A percentile compares a stretch with the other conserved stretches of the same genome.
Conservation (phyloP, 2,888 invertebrate genomes). For the Eubasilissa splendida region DNA sequence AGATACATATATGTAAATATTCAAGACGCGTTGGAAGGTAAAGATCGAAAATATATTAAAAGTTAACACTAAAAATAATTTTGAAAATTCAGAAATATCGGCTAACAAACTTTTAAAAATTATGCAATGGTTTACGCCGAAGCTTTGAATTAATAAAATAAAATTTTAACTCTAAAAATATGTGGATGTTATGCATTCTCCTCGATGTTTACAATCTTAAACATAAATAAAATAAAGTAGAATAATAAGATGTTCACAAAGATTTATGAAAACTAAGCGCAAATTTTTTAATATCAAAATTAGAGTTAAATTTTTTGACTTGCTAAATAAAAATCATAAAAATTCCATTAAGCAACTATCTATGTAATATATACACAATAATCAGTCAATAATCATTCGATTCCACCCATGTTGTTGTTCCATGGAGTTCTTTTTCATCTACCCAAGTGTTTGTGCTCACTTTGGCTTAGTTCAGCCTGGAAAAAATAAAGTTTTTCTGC, state of each 20-base stretch:
- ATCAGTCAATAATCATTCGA: too few relatives aligned
- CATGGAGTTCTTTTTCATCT: too few relatives aligned
- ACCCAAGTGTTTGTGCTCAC: too few relatives aligned
- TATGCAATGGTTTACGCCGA: conserved; percentile 34
- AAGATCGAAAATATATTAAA: not conserved
- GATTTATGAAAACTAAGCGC: not conserved
- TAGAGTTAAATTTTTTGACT: too few relatives aligned
- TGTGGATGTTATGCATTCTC: conserved; percentile 33
- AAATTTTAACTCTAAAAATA: conserved; percentile 9
- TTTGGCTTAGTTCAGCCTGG: too few relatives aligned
- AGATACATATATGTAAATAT: conserved; percentile 17
- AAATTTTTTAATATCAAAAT: too few relatives aligned
- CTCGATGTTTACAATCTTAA: conserved; percentile 38
- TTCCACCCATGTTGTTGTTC: too few relatives aligned
- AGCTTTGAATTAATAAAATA: conserved; percentile 15
- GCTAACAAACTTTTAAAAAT: conserved; percentile 13
- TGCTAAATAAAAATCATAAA: too few relatives aligned
- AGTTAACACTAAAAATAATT: conserved; percentile 13
- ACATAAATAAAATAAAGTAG: conserved; percentile 17
- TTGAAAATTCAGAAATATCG: conserved; percentile 17
- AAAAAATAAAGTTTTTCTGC: too few relatives aligned
- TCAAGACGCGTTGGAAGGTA: not conserved
- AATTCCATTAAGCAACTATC: too few relatives aligned
- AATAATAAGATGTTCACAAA: conserved; percentile 22
- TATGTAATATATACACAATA: too few relatives aligned